A percentile compares a stretch with the other conserved stretches of the same genome.
Conservation (phyloP, 2,113 vertebrate genomes). For the Elachura formosa region DNA sequence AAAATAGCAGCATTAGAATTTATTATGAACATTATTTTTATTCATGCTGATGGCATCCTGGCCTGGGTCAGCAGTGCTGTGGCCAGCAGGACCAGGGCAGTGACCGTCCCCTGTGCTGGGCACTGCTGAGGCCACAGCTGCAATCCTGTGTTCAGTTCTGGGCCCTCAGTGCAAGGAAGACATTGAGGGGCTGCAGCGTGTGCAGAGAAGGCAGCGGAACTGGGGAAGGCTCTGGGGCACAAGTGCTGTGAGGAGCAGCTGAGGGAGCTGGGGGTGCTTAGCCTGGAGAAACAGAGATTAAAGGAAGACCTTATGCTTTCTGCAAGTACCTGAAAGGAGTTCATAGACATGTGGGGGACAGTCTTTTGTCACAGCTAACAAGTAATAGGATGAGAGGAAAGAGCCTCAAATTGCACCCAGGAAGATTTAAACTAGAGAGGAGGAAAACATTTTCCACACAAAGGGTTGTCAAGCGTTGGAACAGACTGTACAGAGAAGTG, state of each 20-base stretch:
- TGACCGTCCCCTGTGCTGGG: not conserved
- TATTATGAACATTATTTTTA: conserved; percentile 1
- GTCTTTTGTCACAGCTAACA: not conserved
- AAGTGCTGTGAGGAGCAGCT: not conserved
- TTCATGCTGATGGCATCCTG: not conserved
- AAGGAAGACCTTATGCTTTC: not conserved
- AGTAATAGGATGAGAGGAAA: not conserved
- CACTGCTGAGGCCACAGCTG: not conserved
- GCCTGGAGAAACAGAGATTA: not conserved
- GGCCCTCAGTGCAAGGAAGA: not conserved
- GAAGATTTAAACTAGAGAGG: not conserved
- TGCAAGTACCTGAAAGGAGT: not conserved
- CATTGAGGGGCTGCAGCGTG: not conserved
- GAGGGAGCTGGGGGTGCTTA: not conserved
- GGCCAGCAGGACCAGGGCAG: not conserved
- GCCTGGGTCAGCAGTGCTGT: not conserved
- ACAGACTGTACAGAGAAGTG: not conserved
- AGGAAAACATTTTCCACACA: not conserved
- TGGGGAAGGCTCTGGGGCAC: not conserved
- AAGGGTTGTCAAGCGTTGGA: not conserved
- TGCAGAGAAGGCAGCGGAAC: not conserved
- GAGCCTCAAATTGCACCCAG: not conserved
- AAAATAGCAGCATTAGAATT: not conserved
- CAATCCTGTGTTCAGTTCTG: not conserved
- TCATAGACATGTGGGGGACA: rapidly evolving